Conservation (phyloP, 2,888 invertebrate species). For the Polyommatus icarus region DNA sequence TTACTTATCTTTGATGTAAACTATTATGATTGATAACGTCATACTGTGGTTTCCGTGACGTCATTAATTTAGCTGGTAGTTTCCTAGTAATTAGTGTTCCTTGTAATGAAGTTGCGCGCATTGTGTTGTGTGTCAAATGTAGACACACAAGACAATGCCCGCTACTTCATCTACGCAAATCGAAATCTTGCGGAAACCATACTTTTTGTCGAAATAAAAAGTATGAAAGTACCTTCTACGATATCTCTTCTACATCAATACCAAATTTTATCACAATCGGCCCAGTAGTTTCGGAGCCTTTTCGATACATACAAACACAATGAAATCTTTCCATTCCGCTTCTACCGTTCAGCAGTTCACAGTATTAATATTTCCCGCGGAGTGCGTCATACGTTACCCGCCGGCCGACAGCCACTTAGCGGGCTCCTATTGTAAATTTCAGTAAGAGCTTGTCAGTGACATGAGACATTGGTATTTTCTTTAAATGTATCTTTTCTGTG, state of each 20-base stretch:
- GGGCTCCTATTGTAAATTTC: conserved; percentile 74
- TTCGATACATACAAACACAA: background rate
- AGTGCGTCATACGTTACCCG: conserved; percentile 65
- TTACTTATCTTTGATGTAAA: conserved; percentile 19
- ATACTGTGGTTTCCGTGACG: background rate
- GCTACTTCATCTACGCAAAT: background rate
- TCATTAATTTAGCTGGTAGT: background rate
- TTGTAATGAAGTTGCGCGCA: no score
- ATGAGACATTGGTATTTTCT: conserved; percentile 63
- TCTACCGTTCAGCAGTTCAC: background rate
- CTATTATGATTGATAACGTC: conserved; percentile 14
- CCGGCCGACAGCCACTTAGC: conserved; percentile 56
- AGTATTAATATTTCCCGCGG: conserved; percentile 47
- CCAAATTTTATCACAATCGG: background rate
- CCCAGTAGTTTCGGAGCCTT: background rate
- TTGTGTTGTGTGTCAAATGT: no score
- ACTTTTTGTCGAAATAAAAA: background rate
- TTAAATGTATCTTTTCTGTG: conserved; percentile 37
- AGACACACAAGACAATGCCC: no score
- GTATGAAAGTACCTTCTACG: background rate
- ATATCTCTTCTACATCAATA: background rate
- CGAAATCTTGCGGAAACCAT: background rate
- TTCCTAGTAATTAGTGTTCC: no score
- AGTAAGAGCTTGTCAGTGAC: conserved; percentile 66
- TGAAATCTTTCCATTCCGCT: background rate